These are phyloP conservation scores for Heliconius hewitsoni DNA, from an alignment of 1,140 invertebrate genomes.

Conservation along the genomic window DNA sequence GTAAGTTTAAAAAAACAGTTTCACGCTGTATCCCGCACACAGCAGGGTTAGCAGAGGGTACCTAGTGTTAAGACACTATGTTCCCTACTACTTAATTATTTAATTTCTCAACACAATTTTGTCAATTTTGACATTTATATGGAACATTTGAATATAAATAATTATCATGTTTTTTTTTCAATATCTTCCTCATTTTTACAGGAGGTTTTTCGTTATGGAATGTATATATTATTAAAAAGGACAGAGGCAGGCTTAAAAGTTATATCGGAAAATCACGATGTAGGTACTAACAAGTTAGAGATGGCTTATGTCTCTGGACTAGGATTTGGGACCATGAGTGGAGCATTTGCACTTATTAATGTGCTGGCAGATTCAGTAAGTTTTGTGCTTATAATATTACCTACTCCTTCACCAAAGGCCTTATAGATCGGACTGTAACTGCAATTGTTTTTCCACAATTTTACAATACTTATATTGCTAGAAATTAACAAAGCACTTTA, in stretches of 20 bases:
- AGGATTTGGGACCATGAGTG: constrained; percentile 97
- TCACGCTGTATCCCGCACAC: no score
- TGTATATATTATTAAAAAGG: constrained; percentile 89
- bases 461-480: no score
- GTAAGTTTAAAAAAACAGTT: constrained; percentile 50
- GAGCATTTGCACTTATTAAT: constrained; percentile 96
- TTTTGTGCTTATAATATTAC: constrained; percentile 24
- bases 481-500: no score
- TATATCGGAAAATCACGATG: constrained; percentile 88
- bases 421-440: no score
- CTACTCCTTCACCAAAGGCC: no score
- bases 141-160: not conserved
- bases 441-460: no score
- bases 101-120: no score
- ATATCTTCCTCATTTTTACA: constrained; percentile 54
- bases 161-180: not conserved
- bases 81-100: no score
- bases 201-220: constrained; percentile 88
- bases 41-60: no score
- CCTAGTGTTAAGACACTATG: no score
- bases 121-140: no score
- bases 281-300: constrained; percentile 93
- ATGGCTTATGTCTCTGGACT: constrained; percentile 97
- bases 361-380: constrained; percentile 93
- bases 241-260: constrained; percentile 94